Base-by-base conservation (phyloP, 2,888 invertebrate genomes). In the Hololepta plana region DNA sequence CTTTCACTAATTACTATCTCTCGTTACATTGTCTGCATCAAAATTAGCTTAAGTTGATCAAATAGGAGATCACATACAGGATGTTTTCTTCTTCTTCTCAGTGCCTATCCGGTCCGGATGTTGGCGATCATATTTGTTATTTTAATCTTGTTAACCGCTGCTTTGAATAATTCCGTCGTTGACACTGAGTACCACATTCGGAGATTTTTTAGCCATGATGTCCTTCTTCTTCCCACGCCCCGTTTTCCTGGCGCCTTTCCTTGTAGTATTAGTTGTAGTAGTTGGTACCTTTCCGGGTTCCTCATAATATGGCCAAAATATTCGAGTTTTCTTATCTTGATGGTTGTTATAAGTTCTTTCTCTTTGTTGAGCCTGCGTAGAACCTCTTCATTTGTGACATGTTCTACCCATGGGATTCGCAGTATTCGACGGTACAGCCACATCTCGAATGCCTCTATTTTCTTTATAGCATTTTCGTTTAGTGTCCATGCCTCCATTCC, bases 301-400 rank as follows among this genome's bases (percentile, higher is more conserved):
- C n/a, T n/a, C n/a, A n/a, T n/a, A n/a, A 12, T 29, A 24, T 30
- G 28, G n/a, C 30, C 28, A 11, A 30, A 23, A 10, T 29, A 29
- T 14, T 29, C 17, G n/a, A 30, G 30, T 15, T 30, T 30, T 22
- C 30, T 22, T 15, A 9, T 10, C 20, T 31, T 30, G 21, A 29
- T 13, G 2, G 24, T 15, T 15, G 15, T 25, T 3, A 25, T 15
- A 3, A 25, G 4, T 25, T 25, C 25, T 16, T 3, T 15, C 2
- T 22, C 24, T 15, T 23, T 28, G n/a, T 27, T 14, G 20, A 26
- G 8, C 19, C 21, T 27, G n/a, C 24, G 19, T 19, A 29, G 24
- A 19, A 29, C 29, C 5, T 23, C 24, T 12, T 27, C 19, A 13
- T 29, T 29, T 9, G 20, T 26, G 12, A 29, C 21, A 20, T 27